A percentile compares a stretch with the other conserved stretches of the same genome.
Evolutionary conservation across 1,140 invertebrate genomes (phyloP).

Genomic region (Danaus melanippus): DNA sequence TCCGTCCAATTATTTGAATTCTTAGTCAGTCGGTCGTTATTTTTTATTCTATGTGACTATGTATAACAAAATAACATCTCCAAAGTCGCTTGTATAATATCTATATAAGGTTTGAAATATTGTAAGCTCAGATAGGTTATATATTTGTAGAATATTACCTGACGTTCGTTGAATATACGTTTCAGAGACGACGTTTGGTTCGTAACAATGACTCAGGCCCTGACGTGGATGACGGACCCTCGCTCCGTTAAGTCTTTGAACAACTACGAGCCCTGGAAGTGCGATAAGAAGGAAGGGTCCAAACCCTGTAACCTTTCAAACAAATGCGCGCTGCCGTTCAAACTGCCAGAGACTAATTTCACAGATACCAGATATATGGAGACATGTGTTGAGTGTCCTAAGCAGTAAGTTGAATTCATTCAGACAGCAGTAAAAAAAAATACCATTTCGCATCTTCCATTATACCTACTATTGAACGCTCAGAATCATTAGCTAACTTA

Average conservation of each 20-base stretch:
- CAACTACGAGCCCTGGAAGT: constrained; percentile 86
- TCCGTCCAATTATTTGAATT: too few relatives aligned
- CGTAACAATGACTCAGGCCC: constrained; percentile 90
- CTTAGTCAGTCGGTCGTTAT: too few relatives aligned
- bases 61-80: too few relatives aligned
- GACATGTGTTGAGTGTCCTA: constrained; percentile 89
- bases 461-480: too few relatives aligned
- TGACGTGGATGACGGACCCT: constrained; percentile 93
- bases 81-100: too few relatives aligned
- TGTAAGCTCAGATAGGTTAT: too few relatives aligned
- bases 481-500: too few relatives aligned
- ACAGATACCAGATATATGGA: constrained; percentile 89
- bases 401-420: constrained; percentile 72
- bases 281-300: constrained; percentile 80
- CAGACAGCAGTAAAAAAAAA: too few relatives aligned
- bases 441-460: too few relatives aligned
- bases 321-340: constrained; percentile 88
- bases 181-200: constrained; percentile 90
- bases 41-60: too few relatives aligned
- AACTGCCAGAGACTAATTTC: constrained; percentile 81
- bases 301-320: constrained; percentile 87
- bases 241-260: constrained; percentile 78
- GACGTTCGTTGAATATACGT: constrained; percentile 13
- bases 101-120: too few relatives aligned
- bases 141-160: too few relatives aligned